Evolutionary conservation across 2,888 invertebrate species (phyloP).

Genomic region (Tenodera sinensis): DNA sequence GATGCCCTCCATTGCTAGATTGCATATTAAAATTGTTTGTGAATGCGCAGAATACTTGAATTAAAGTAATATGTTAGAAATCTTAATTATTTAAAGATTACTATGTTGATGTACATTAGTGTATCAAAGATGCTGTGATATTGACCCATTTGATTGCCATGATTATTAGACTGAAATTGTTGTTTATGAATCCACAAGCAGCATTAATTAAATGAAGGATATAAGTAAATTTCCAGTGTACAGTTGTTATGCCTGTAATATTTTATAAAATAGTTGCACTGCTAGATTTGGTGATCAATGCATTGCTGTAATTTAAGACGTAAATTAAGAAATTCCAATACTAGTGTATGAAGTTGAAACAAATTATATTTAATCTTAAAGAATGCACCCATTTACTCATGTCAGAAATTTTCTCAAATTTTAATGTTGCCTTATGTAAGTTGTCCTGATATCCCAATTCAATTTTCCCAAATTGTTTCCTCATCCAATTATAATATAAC

Average conservation of each 20-base stretch:
- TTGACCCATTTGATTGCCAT: constrained; percentile 4
- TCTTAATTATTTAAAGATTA: background rate
- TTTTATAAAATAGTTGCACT: background rate
- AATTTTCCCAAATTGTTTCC: no score
- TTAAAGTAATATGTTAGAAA: background rate
- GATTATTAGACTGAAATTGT: background rate
- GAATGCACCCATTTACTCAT: background rate
- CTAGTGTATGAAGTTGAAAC: background rate
- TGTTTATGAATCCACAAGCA: background rate
- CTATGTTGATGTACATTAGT: background rate
- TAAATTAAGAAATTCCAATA: background rate
- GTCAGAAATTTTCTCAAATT: background rate
- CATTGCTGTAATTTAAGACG: background rate
- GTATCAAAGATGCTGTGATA: constrained; percentile 15
- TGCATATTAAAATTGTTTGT: background rate
- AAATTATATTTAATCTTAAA: background rate
- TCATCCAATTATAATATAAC: no score
- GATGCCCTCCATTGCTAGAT: background rate
- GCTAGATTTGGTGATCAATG: background rate
- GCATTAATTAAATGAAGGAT: background rate
- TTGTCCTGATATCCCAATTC: no score
- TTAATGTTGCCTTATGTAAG: no score
- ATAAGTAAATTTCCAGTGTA: background rate
- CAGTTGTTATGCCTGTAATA: background rate
- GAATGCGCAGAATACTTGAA: background rate